Evolutionary conservation across 2,113 vertebrate genomes (phyloP).

Genomic region (Struthidea cinerea): DNA sequence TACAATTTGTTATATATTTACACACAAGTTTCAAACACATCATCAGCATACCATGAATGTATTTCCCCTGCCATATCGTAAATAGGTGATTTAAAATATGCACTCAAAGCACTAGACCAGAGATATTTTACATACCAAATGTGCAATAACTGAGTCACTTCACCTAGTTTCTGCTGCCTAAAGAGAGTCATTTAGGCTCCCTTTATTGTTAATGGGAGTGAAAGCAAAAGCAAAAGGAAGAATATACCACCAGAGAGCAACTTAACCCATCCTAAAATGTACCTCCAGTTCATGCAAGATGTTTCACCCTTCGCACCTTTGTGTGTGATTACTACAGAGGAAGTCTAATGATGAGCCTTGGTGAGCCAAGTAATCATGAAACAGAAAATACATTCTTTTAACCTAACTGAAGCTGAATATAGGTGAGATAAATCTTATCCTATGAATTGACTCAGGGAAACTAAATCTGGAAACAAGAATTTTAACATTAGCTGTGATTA

Average conservation of each 20-base stretch:
- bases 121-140: not conserved
- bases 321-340: not conserved
- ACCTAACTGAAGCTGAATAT: not conserved
- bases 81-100: not conserved
- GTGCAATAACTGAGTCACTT: conserved; percentile 9
- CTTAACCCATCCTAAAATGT: not conserved
- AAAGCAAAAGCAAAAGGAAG: not conserved
- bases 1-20: not conserved
- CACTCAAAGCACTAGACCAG: not conserved
- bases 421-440: not conserved
- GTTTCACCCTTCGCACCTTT: not conserved
- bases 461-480: not conserved
- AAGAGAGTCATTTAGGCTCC: not conserved
- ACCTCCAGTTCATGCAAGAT: not conserved
- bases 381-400: not conserved
- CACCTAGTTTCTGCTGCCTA: not conserved
- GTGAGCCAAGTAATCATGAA: not conserved
- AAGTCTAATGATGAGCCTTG: not conserved
- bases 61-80: not conserved
- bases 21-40: not conserved
- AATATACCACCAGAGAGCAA: not conserved
- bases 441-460: not conserved
- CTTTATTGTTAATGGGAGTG: not conserved
- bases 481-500: not conserved
- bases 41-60: not conserved